Base-by-base conservation (phyloP, 2,113 vertebrate species). In the Eonycteris spelaea region DNA sequence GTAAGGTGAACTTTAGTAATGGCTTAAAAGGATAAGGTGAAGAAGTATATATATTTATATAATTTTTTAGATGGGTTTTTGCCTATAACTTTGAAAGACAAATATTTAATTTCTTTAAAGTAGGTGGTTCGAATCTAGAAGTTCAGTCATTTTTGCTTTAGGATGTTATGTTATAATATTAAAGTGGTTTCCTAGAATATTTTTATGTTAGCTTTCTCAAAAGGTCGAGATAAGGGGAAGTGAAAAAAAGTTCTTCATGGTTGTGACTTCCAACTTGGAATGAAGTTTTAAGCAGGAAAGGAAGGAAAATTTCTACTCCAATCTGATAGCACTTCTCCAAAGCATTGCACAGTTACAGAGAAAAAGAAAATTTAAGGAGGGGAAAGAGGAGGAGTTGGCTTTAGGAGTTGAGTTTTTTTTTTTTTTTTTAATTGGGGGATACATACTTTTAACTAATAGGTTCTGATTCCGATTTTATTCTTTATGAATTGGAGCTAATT, bases 181-280 rank as follows among this genome's bases (percentile, higher is more conserved):
- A 5, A 24, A 40, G 1, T 77, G 24, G 48, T 90, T 92, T 82
- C 61, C 22, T 75, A 19, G 43, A n/a, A 28, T 83, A 12, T 51
- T 95, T 95, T 71, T 8, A 16, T 95, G 51, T 65, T 74, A 75
- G 7, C 21, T 87, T 94, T 95, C 45, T 95, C 35, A 71, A 74
- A 86, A 80, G 11, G 3, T 38, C 53, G 51, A 84, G 89, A 51
- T 84, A 33, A 77, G 55, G 68, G 55, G 9, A 33, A 35, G 28
- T 51, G 59, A 65, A 94, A 87, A 6, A 12, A 40, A 68, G 13
- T 53, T 92, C 5, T 55, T 85, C 61, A 40, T 15, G 11, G 90
- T 78, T 83, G 11, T 86, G 30, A 45, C 33, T 86, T 86, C 65
- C 48, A 77, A 40, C n/a, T 86, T 84, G 13, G 65, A 71, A 55